Percentiles rank a stretch among this genome's conserved stretches.
Evolutionary conservation across 1,140 invertebrate genomes (phyloP).

Genomic region (Zaprionus gabonicus): DNA sequence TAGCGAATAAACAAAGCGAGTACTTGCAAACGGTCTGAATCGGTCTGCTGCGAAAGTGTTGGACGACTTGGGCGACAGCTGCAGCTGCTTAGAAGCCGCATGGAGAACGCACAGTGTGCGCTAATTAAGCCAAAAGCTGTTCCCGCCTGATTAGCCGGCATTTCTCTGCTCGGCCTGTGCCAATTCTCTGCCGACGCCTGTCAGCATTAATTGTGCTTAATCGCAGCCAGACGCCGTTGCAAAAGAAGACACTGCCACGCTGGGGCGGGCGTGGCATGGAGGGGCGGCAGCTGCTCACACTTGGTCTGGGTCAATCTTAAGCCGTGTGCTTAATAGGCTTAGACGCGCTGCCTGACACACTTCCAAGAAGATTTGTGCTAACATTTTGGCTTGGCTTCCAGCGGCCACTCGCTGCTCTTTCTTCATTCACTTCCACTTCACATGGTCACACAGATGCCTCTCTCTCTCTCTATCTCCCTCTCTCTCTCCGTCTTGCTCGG

Average conservation of each 20-base stretch:
- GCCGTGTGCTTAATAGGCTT: slow-evolving; percentile 58
- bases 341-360: slow-evolving; percentile 47
- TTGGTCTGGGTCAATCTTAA: slow-evolving; percentile 64
- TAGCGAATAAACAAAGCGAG: slow-evolving; percentile 54
- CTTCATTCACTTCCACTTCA: slow-evolving; percentile 56
- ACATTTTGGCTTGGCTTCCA: slow-evolving; percentile 44
- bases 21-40: slow-evolving; percentile 31
- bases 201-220: slow-evolving; percentile 71
- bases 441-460: slow-evolving; percentile 23
- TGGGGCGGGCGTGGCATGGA: slow-evolving; percentile 2
- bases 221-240: slow-evolving; percentile 37
- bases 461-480: background rate
- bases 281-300: slow-evolving; percentile 21
- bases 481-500: background rate
- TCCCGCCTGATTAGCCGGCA: slow-evolving; percentile 26
- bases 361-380: slow-evolving; percentile 35
- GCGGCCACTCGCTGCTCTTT: slow-evolving; percentile 11
- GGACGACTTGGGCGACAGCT: background rate
- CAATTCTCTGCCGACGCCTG: slow-evolving; percentile 60
- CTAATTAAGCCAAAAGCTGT: slow-evolving; percentile 55
- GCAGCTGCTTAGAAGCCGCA: slow-evolving; percentile 26
- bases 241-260: background rate
- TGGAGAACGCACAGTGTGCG: slow-evolving; percentile 28
- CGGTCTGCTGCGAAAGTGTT: slow-evolving; percentile 36
- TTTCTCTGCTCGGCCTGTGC: slow-evolving; percentile 48